Evolutionary conservation across 2,113 vertebrate species (phyloP).

Genomic region (Pelecanus crispus): DNA sequence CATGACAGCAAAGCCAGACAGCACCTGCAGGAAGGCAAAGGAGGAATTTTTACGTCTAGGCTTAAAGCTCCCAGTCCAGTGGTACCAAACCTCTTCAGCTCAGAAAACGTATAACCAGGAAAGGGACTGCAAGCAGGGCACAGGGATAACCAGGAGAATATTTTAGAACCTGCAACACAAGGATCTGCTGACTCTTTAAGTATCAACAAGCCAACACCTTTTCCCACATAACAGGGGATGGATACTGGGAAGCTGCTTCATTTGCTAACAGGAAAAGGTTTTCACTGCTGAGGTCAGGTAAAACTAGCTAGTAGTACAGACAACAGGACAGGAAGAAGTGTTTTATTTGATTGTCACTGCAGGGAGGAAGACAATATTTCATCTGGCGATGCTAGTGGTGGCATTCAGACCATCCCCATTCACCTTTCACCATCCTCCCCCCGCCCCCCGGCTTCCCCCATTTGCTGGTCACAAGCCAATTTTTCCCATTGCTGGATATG

Average conservation of each 20-base stretch:
- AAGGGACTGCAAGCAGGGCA: neutral
- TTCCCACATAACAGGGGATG: neutral
- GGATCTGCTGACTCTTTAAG: neutral
- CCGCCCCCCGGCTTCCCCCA: neutral
- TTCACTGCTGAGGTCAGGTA: neutral
- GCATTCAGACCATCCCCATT: neutral
- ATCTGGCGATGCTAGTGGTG: neutral
- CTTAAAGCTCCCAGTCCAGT: neutral
- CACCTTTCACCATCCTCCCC: neutral
- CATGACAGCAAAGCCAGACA: neutral
- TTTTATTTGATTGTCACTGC: neutral
- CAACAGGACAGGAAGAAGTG: neutral
- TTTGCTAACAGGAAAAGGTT: neutral
- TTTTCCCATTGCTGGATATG: neutral
- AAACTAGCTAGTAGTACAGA: neutral
- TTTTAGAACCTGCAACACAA: neutral
- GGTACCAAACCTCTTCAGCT: neutral
- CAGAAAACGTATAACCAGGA: neutral
- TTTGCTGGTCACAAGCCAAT: neutral
- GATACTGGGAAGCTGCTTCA: neutral
- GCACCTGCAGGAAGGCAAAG: neutral
- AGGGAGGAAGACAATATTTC: neutral
- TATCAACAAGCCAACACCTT: neutral
- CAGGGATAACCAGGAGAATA: neutral
- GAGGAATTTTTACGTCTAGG: neutral